Percentiles rank a stretch among this genome's conserved stretches.
These are phyloP conservation scores for Agapornis roseicollis DNA, from an alignment of 2,113 vertebrate genomes.

Conservation along the genomic window DNA sequence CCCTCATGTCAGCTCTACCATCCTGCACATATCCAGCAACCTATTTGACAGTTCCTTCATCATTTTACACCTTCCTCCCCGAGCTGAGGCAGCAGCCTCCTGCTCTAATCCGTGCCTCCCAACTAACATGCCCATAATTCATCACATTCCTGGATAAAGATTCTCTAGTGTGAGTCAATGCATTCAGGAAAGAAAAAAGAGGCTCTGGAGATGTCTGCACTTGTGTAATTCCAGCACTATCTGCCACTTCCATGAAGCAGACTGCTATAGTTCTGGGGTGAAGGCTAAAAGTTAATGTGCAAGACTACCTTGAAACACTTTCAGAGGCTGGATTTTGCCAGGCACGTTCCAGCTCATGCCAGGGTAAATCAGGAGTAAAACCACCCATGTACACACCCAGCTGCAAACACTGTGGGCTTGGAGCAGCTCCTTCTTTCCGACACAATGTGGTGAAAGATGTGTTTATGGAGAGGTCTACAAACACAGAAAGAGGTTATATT, in stretches of 20 bases:
- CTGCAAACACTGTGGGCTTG: not conserved
- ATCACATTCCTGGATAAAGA: not conserved
- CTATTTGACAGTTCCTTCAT: not conserved
- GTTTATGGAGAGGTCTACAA: not conserved
- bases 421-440: not conserved
- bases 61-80: not conserved
- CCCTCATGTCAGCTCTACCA: not conserved
- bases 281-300: not conserved
- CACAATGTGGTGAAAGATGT: not conserved
- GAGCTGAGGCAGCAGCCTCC: not conserved
- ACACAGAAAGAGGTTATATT: not conserved
- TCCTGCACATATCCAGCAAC: not conserved
- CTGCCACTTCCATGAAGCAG: not conserved
- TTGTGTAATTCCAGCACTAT: not conserved
- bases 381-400: not conserved
- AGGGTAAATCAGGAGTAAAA: not conserved
- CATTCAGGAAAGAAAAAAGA: not conserved
- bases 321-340: not conserved
- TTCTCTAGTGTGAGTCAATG: not conserved
- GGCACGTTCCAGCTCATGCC: not conserved
- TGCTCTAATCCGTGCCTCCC: not conserved
- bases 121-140: not conserved
- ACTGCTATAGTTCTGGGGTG: not conserved
- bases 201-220: not conserved
- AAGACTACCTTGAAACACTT: not conserved